Base-by-base conservation (phyloP, 1,140 invertebrate species). In the Trichonephila inaurata region DNA sequence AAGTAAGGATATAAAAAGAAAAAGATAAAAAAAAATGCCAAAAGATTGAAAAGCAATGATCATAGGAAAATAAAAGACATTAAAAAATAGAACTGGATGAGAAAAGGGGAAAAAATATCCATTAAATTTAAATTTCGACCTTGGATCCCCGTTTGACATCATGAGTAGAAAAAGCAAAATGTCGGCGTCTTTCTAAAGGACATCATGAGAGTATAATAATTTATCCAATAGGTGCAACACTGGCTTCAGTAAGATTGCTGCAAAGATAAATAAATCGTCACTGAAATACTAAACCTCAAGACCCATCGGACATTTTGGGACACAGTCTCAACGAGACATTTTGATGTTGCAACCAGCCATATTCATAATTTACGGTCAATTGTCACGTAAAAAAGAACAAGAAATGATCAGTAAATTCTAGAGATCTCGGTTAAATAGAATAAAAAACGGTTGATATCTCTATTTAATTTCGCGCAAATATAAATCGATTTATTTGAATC, bases 71-170 rank as follows among this genome's bases (percentile, higher is more conserved):
- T 77, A 77, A 77, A 28, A 77, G 51, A 51, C 51, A 51, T 51
- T 51, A 51, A 51, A 51, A 51, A 77, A 40, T 6, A 16, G 62
- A 64, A 64, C 2, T 18, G 16, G 51, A 51, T 51, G 51, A 51
- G 51, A 64, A 6, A 64, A 0, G 21, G 62, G 16, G 18, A 77
- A 77, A 77, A 77, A 77, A 33, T 77, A 18, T 40, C 72, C 72
- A 77, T 77, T 77, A 77, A 77, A 77, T 24, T 77, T 77, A 77
- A 77, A 77, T 77, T 77, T 40, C 72, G 72, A 77, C 72, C 72
- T 77, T 77, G 72, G 72, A 40, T 33, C 72, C 28, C 72, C 72
- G 28, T 19, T 77, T 77, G 72, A 77, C 72, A 77, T 77, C 33
- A 40, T 16, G 18, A 18, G 33, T 24, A 18, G 69, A 77, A 16